Conservation (phyloP, 1,140 invertebrate genomes). For the Philotrypesis tridentata region DNA sequence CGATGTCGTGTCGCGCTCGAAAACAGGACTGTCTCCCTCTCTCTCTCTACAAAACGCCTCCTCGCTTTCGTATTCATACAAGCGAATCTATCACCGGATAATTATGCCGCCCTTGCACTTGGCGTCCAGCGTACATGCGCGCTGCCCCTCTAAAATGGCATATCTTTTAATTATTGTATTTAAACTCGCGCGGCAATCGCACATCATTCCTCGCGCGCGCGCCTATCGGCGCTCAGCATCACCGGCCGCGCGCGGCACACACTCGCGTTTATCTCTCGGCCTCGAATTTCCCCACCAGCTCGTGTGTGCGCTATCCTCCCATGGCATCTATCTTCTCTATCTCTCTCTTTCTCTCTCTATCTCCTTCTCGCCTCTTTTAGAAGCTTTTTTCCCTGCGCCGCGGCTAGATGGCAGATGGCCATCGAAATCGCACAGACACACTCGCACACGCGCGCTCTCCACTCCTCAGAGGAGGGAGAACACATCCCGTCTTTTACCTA, state of each 20-base stretch:
- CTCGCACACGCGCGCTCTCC: background rate
- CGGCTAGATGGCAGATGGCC: slow-evolving; percentile 45
- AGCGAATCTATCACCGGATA: background rate
- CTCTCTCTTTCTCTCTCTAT: background rate
- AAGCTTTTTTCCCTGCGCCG: background rate
- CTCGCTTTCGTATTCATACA: background rate
- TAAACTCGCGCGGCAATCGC: slow-evolving; percentile 35
- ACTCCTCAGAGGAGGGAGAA: background rate
- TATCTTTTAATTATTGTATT: slow-evolving; percentile 47
- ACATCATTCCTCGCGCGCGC: slow-evolving; percentile 9
- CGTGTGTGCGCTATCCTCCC: slow-evolving; percentile 15
- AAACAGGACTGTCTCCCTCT: too few relatives aligned
- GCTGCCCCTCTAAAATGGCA: slow-evolving; percentile 3
- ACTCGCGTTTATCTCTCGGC: slow-evolving; percentile 24
- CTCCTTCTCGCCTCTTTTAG: background rate
- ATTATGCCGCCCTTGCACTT: background rate
- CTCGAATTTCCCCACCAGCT: slow-evolving; percentile 41
- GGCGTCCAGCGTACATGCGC: background rate
- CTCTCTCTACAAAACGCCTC: too few relatives aligned
- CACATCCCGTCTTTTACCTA: slow-evolving; percentile 38
- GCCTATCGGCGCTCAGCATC: slow-evolving; percentile 6
- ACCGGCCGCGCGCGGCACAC: background rate
- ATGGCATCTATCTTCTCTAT: slow-evolving; percentile 30
- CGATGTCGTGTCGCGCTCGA: too few relatives aligned
- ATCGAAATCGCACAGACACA: slow-evolving; percentile 36